A percentile compares a stretch with the other conserved stretches of the same genome.
These are phyloP conservation scores for Ctenopoma multispine DNA, from an alignment of 2,797 vertebrate genomes.

Conservation along the genomic window DNA sequence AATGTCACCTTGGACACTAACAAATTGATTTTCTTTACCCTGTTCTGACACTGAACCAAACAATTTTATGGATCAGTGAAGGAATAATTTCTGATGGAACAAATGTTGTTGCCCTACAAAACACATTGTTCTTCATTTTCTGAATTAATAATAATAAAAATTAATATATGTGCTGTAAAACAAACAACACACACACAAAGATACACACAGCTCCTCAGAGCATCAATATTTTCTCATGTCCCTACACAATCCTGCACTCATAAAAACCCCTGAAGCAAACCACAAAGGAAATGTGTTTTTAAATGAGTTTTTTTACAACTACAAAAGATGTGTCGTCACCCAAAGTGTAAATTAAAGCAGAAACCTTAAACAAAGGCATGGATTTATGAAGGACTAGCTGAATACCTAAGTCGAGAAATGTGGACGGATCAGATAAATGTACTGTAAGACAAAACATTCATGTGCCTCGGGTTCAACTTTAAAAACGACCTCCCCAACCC, in stretches of 20 bases:
- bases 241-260: neutral
- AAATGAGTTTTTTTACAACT: neutral
- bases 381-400: slow-evolving; percentile 20
- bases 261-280: slow-evolving; percentile 7
- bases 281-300: slow-evolving; percentile 17
- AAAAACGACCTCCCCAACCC: neutral
- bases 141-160: too few relatives aligned
- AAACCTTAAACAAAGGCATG: neutral
- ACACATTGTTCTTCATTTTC: too few relatives aligned
- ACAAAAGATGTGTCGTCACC: slow-evolving; percentile 5
- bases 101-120: neutral
- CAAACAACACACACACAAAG: neutral
- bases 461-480: slow-evolving; percentile 23
- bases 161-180: too few relatives aligned
- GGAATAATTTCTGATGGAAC: neutral
- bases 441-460: slow-evolving; percentile 21
- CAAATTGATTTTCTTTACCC: too few relatives aligned
- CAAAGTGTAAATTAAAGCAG: neutral
- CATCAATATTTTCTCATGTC: slow-evolving; percentile 7
- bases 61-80: neutral
- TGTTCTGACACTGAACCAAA: too few relatives aligned
- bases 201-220: neutral
- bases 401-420: slow-evolving; percentile 9
- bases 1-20: too few relatives aligned
- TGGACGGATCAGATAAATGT: slow-evolving; percentile 21